These are phyloP conservation scores for Notiomystis cincta DNA, from an alignment of 2,113 vertebrate genomes.

Conservation along the genomic window DNA sequence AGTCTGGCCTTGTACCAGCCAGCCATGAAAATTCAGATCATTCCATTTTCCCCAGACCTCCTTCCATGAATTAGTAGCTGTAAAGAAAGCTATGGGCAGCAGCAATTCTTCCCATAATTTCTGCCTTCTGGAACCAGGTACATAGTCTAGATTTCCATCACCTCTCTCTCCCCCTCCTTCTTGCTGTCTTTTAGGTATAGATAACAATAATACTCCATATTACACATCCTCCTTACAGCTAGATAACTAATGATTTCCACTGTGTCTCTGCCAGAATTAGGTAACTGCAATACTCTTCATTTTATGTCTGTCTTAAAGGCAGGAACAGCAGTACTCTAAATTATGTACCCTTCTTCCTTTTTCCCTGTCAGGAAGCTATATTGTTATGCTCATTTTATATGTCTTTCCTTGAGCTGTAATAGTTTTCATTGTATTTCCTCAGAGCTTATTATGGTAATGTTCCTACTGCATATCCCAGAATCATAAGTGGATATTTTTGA, in stretches of 20 bases:
- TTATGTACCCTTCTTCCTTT: constrained; percentile 24
- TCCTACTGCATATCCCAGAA: neutral
- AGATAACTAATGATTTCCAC: constrained; percentile 33
- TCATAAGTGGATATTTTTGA: neutral
- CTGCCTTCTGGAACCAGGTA: neutral
- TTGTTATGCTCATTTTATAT: constrained; percentile 38
- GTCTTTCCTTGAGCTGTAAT: constrained; percentile 40
- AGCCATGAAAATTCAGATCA: neutral
- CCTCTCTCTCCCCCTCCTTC: neutral
- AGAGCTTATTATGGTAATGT: constrained; percentile 43
- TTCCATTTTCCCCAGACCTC: neutral
- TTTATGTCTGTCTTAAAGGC: constrained; percentile 33
- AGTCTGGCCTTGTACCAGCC: neutral
- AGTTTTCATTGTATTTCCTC: constrained; percentile 50
- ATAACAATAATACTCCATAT: constrained; percentile 38
- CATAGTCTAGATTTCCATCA: neutral
- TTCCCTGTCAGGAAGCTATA: constrained; percentile 24
- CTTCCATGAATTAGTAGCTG: neutral
- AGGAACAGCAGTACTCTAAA: constrained; percentile 11
- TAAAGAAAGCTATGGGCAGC: neutral
- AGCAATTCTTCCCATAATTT: constrained; percentile 12
- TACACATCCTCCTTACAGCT: neutral
- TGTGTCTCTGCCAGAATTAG: neutral
- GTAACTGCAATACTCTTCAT: constrained; percentile 8
- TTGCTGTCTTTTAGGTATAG: neutral